Evolutionary conservation across 2,797 vertebrate species (phyloP), one percentile per base, ranked within the genome.

Genomic region (Anas bahamensis): DNA sequence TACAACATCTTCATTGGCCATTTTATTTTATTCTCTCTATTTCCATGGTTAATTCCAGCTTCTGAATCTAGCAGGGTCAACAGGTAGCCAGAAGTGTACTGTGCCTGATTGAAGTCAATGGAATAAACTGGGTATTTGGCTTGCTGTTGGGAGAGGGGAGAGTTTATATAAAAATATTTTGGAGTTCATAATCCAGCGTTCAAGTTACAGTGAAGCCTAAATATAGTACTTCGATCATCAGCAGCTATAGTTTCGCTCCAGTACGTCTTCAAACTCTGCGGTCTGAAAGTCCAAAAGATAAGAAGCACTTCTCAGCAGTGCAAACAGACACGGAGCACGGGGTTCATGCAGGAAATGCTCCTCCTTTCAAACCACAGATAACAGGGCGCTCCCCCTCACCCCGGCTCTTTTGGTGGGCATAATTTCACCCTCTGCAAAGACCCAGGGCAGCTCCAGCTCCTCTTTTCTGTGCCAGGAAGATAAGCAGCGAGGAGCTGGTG

Each of bases 211-310:
- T 29, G 56, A 86, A 86, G 48, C 53, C 94, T 94, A 94, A 95
- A 93, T 86, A 93, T 88, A 94, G 93, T 26, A 22, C 26, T 89
- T 90, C 70, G 83, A 80, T 79, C 56, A 64, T 10, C 71, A 70
- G 17, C 70, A 93, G 74, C 66, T 82, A 44, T 53, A 64, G 80
- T 78, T 94, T 93, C 69, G 33, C 46, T 82, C 46, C 61, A 79
- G 12, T 72, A 80, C 65, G 93, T 82, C 87, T 95, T 88, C 77
- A 96, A 95, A 91, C 77, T 89, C 71, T 19, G 31, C 69, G 61
- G 95, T 97, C 88, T 98, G 95, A 97, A 98, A 98, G 97, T 98
- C 97, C 97, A 97, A 81, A 88, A 86, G 97, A 97, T 97, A 98
- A 98, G 97, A 78, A 83, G 71, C 52, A 89, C 37, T 88, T 94